These are phyloP conservation scores for Drosophila basisetae DNA, from an alignment of 2,888 invertebrate genomes.

Conservation along the genomic window DNA sequence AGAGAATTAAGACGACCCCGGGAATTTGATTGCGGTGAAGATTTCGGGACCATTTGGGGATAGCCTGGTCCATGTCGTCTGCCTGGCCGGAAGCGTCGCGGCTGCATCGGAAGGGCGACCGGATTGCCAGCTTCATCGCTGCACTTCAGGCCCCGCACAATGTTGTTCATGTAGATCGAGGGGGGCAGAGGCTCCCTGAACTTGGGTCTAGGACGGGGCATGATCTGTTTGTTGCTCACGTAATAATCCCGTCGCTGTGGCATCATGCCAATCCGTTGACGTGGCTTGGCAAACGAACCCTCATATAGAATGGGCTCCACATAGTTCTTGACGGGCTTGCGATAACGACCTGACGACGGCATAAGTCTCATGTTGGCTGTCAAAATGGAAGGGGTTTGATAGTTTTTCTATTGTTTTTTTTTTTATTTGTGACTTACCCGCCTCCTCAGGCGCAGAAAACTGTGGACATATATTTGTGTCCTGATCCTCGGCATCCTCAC, in stretches of 20 bases:
- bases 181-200: constrained; percentile 54
- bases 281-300: constrained; percentile 60
- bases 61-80: constrained; percentile 8
- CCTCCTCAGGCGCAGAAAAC: constrained; percentile 39
- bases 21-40: neutral
- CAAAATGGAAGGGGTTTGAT: neutral
- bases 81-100: constrained; percentile 28
- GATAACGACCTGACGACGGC: constrained; percentile 24
- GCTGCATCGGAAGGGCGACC: neutral
- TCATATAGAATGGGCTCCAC: constrained; percentile 71
- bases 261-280: constrained; percentile 43
- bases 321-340: constrained; percentile 69
- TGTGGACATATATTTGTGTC: constrained; percentile 70
- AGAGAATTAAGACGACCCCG: neutral
- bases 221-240: constrained; percentile 67
- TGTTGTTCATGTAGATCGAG: constrained; percentile 73
- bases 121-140: constrained; percentile 43
- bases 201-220: constrained; percentile 61
- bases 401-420: neutral
- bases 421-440: constrained; percentile 13
- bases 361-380: constrained; percentile 23
- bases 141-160: constrained; percentile 65
- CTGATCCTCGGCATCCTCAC: constrained; percentile 54
- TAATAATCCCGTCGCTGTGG: constrained; percentile 54
- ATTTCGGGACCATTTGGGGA: neutral